These are phyloP conservation scores for Balaeniceps rex DNA, from an alignment of 2,113 vertebrate species.

Conservation along the genomic window DNA sequence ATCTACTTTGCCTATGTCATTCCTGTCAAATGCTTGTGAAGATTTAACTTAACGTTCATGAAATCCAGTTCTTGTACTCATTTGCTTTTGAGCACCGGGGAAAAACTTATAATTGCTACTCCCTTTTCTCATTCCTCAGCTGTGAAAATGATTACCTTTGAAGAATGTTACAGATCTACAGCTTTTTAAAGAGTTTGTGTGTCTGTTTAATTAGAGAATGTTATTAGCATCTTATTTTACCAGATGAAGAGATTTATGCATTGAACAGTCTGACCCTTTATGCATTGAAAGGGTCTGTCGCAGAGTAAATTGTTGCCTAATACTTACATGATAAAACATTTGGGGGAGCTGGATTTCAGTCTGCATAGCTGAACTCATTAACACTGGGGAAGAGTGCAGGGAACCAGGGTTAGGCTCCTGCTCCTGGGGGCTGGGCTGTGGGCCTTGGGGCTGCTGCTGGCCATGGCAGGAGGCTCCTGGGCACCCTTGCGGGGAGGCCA, in stretches of 20 bases:
- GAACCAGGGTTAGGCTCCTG: fast-evolving
- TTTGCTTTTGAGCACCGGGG: neutral
- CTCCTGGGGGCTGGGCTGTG: neutral
- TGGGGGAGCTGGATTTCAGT: neutral
- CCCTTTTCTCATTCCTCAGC: neutral
- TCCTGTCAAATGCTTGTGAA: neutral
- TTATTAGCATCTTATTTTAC: neutral
- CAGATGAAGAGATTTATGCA: neutral
- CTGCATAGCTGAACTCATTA: neutral
- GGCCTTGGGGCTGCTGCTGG: neutral
- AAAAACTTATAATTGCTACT: neutral
- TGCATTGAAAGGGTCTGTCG: neutral
- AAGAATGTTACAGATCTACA: neutral
- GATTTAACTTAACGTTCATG: neutral
- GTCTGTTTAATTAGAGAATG: neutral
- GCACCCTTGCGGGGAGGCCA: too few relatives aligned
- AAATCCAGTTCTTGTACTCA: neutral
- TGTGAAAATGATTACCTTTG: neutral
- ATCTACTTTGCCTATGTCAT: neutral
- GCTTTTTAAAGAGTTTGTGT: neutral
- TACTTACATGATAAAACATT: neutral
- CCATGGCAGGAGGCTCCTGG: fast-evolving
- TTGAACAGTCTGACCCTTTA: neutral
- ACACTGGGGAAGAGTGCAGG: neutral
- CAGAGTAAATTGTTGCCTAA: neutral